Evolutionary conservation across 2,888 invertebrate genomes (phyloP).

Genomic region (Calliscelio sp.): DNA sequence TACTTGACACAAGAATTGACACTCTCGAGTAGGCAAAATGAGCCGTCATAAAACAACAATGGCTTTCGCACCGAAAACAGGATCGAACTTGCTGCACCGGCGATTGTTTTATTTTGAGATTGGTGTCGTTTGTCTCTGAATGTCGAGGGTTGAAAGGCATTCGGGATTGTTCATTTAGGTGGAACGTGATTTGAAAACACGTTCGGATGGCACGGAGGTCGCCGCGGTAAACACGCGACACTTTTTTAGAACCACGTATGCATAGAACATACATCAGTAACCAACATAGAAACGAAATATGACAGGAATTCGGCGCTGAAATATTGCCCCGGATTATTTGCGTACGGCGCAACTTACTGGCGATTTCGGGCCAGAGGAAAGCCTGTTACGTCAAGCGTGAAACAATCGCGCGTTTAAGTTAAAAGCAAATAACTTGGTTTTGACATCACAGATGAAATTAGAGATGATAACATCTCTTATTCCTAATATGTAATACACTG

Average conservation of each 20-base stretch:
- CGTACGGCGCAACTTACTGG: constrained; percentile 20
- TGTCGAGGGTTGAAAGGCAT: constrained; percentile 12
- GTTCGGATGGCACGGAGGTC: neutral
- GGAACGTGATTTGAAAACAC: constrained; percentile 20
- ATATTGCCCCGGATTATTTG: constrained; percentile 26
- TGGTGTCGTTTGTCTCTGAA: neutral
- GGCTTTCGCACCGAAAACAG: constrained; percentile 3
- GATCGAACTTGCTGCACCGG: neutral
- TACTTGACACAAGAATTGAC: neutral
- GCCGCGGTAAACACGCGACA: constrained; percentile 27
- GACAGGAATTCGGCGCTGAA: constrained; percentile 28
- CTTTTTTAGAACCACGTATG: constrained; percentile 35
- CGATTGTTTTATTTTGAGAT: constrained; percentile 41
- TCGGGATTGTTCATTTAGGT: constrained; percentile 15
- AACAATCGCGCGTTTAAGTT: constrained; percentile 21
- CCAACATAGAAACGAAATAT: too few species aligned
- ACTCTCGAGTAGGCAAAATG: neutral
- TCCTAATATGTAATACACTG: neutral
- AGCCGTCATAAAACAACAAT: constrained; percentile 7
- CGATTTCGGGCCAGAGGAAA: neutral
- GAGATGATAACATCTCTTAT: constrained; percentile 2
- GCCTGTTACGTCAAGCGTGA: constrained; percentile 5
- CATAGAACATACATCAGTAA: too few species aligned
- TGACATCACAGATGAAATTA: constrained; percentile 46
- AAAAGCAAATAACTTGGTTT: constrained; percentile 2